phyloP scores from a whole-genome alignment of 2,797 vertebrate species.

The Miichthys miiuy region DNA sequence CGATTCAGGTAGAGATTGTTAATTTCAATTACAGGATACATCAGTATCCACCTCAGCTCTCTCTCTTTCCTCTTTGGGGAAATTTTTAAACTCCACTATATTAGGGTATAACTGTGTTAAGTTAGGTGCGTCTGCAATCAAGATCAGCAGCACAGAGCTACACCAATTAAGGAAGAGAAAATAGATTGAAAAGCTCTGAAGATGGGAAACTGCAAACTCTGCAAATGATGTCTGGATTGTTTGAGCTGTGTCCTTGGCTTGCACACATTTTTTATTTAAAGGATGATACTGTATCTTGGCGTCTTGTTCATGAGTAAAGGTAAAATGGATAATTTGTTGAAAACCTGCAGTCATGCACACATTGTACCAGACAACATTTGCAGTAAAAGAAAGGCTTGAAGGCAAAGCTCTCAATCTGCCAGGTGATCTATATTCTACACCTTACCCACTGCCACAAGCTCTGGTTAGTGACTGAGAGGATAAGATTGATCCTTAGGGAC shows the following conservation, averaged over 20 bases:
- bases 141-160: constrained; percentile 29
- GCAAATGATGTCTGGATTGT: constrained; percentile 37
- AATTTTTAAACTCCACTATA: constrained; percentile 60
- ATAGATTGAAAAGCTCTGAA: constrained; percentile 21
- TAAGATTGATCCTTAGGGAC: constrained; percentile 47
- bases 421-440: constrained; percentile 48
- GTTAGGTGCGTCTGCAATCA: constrained; percentile 45
- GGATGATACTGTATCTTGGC: background rate
- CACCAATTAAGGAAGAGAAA: constrained; percentile 22
- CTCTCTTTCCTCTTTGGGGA: constrained; percentile 62
- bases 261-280: constrained; percentile 26
- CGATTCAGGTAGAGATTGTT: constrained; percentile 73
- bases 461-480: constrained; percentile 42
- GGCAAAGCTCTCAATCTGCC: constrained; percentile 38
- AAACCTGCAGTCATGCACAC: constrained; percentile 24
- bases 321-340: constrained; percentile 35
- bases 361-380: constrained; percentile 31
- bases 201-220: constrained; percentile 12
- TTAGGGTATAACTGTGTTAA: constrained; percentile 54
- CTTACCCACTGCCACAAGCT: constrained; percentile 23
- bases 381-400: constrained; percentile 31
- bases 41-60: constrained; percentile 69
- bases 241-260: constrained; percentile 19
- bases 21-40: constrained; percentile 78
- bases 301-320: constrained; percentile 22